These are phyloP conservation scores for Melanocharis versteri DNA, from an alignment of 2,113 vertebrate genomes.

Conservation along the genomic window DNA sequence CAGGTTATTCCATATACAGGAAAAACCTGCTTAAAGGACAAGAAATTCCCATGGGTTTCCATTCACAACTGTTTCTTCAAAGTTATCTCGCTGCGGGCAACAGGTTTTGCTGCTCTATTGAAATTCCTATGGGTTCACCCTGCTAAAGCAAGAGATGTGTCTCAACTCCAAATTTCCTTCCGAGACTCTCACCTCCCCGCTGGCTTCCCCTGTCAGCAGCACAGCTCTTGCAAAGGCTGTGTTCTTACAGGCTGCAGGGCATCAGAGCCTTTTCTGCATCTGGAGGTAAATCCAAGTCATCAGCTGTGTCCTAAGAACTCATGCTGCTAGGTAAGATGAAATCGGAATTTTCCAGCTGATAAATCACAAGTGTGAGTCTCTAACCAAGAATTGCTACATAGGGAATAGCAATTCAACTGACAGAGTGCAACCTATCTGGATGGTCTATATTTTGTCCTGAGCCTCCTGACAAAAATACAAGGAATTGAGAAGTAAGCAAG, in stretches of 20 bases:
- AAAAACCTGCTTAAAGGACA: conserved; percentile 44
- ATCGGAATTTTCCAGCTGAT: not conserved
- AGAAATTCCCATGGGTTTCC: not conserved
- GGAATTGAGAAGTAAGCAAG: not conserved
- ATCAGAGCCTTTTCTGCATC: not conserved
- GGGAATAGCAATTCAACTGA: not conserved
- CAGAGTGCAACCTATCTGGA: not conserved
- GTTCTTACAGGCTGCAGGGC: not conserved
- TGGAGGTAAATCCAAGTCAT: not conserved
- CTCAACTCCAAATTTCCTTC: not conserved
- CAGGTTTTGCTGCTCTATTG: conserved; percentile 13
- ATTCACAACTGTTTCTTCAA: conserved; percentile 13
- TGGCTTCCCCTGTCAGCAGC: not conserved
- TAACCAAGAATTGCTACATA: not conserved
- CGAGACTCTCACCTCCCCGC: not conserved
- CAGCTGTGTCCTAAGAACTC: not conserved
- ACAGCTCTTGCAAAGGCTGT: not conserved
- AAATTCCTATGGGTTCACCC: not conserved
- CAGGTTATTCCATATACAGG: not conserved
- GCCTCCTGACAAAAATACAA: not conserved
- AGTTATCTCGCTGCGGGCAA: not conserved
- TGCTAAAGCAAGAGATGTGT: not conserved
- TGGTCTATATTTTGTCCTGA: not conserved
- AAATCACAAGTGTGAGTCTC: not conserved
- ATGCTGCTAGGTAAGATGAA: not conserved